These are phyloP conservation scores for Bombus balteatus DNA, from an alignment of 1,140 invertebrate species.

Conservation along the genomic window DNA sequence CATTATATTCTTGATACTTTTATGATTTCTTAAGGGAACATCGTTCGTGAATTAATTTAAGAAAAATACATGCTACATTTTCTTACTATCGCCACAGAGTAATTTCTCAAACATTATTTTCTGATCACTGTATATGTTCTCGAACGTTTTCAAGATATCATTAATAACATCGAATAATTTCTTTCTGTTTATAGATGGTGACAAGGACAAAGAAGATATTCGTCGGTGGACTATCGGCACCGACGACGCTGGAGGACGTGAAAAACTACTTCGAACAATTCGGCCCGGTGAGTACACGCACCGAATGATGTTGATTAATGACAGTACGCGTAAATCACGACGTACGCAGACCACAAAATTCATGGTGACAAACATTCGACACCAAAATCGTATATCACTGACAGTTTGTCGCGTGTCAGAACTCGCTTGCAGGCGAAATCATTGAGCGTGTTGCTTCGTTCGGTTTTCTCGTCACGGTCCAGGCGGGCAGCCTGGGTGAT, in stretches of 20 bases:
- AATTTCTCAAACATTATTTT: too few relatives aligned
- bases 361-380: constrained; percentile 48
- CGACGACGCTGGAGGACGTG: constrained; percentile 99
- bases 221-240: constrained; percentile 99
- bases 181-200: constrained; percentile 94
- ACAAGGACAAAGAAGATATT: constrained; percentile 99
- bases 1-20: too few relatives aligned
- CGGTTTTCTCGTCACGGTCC: constrained; percentile 7
- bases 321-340: background rate
- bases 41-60: too few relatives aligned
- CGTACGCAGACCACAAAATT: background rate
- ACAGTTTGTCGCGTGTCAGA: constrained; percentile 26
- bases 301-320: constrained; percentile 11
- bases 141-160: too few relatives aligned
- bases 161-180: constrained; percentile 3
- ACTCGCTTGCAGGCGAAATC: constrained; percentile 25
- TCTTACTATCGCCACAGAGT: too few relatives aligned
- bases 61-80: too few relatives aligned
- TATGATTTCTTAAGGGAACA: too few relatives aligned
- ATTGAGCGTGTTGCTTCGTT: constrained; percentile 4
- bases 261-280: constrained; percentile 99
- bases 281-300: constrained; percentile 94
- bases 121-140: too few relatives aligned
- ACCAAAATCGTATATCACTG: constrained; percentile 30
- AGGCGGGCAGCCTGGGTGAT: background rate